A percentile compares a stretch with the other conserved stretches of the same genome.
phyloP scores from a whole-genome alignment of 2,113 vertebrate genomes.

The Heliornis fulica region DNA sequence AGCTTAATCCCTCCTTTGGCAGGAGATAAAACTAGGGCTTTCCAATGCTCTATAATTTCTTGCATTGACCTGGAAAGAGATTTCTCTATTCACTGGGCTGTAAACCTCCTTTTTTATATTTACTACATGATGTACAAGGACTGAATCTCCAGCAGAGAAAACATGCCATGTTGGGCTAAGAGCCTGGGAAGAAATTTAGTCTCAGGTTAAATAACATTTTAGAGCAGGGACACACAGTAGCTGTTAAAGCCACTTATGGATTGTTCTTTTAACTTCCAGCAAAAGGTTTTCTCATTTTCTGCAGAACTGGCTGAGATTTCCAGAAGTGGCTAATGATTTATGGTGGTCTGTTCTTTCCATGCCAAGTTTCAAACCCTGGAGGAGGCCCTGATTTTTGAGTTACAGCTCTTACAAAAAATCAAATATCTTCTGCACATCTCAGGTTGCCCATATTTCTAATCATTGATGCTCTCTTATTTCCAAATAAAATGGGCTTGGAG shows the following conservation, averaged over 20 bases:
- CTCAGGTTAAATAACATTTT: conserved; percentile 51
- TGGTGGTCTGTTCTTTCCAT: fast-evolving
- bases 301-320: not conserved
- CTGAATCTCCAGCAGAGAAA: conserved; percentile 65
- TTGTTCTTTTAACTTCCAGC: conserved; percentile 35
- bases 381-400: not conserved
- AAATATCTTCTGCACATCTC: not conserved
- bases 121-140: conserved; percentile 59
- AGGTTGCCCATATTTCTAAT: not conserved
- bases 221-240: not conserved
- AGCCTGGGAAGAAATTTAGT: conserved; percentile 57
- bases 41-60: conserved; percentile 67
- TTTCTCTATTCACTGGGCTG: conserved; percentile 64
- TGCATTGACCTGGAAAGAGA: conserved; percentile 70
- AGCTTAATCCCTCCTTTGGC: conserved; percentile 72
- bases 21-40: conserved; percentile 70
- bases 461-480: not conserved
- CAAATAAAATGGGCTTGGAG: not conserved
- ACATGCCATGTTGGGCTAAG: conserved; percentile 35
- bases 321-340: conserved; percentile 9
- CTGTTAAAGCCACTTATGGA: conserved; percentile 20
- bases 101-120: conserved; percentile 66
- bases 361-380: not conserved
- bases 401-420: not conserved
- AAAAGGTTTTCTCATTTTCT: conserved; percentile 30